Conservation (phyloP, 2,797 vertebrate genomes). For the Melanotaenia pygmaea region DNA sequence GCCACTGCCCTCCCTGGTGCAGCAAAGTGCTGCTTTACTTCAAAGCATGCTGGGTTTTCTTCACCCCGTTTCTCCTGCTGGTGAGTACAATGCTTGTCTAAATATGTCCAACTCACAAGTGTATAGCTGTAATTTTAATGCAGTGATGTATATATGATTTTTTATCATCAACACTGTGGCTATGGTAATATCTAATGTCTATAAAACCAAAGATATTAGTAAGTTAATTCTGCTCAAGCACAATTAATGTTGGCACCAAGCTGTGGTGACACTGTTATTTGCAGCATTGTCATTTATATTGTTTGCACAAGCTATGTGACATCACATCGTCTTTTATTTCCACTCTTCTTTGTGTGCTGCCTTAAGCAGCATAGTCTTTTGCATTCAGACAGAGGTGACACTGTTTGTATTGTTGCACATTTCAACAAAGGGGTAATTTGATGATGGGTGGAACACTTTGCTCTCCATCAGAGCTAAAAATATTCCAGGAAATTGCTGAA, state of each 20-base stretch:
- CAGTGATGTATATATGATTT: not conserved
- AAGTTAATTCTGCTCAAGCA: not conserved
- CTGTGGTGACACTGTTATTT: constrained; percentile 1
- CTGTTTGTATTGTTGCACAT: constrained; percentile 8
- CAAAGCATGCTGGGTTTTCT: constrained; percentile 87
- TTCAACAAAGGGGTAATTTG: constrained; percentile 21
- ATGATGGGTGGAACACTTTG: constrained; percentile 1
- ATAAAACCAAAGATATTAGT: not conserved
- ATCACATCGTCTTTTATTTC: constrained; percentile 16
- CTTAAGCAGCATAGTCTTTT: constrained; percentile 10
- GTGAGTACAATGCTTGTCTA: constrained; percentile 67
- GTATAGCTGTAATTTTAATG: not conserved
- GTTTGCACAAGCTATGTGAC: constrained; percentile 14
- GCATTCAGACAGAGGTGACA: constrained; percentile 5
- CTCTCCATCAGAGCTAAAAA: constrained; percentile 9
- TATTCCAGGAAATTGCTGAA: not conserved
- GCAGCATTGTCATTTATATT: constrained; percentile 9
- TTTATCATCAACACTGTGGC: not conserved
- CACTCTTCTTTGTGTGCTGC: not conserved
- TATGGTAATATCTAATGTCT: not conserved
- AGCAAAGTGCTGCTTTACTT: constrained; percentile 84
- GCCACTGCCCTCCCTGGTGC: constrained; percentile 86
- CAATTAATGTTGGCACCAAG: not conserved
- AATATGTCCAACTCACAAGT: not conserved
- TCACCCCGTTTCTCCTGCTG: constrained; percentile 84